Base-by-base conservation (phyloP, 2,797 vertebrate genomes). In the Alectoris magna region DNA sequence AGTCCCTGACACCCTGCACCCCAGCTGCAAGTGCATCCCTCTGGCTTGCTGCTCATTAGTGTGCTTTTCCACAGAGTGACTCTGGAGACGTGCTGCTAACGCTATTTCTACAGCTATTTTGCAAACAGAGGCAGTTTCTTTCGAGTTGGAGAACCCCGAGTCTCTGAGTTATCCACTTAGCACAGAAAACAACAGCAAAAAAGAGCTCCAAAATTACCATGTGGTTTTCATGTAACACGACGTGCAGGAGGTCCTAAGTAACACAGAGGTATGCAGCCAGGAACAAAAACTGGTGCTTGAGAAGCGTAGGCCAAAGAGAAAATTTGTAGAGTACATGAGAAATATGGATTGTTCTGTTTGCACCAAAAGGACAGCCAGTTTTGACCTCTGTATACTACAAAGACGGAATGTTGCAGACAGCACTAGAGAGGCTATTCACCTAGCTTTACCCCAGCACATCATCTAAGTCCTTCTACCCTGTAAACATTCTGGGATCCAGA, bases 21-120 rank as follows among this genome's bases (percentile, higher is more conserved):
- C 39, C 18, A 43, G 12, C 39, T 21, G 39, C 6, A 27, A 8
- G 27, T 18, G 24, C 23, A 31, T 49, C 29, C 4, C 0, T 0
- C 24, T 38, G 31, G 3, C 31, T 39, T 12, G 34, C 49, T 53
- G 29, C 1, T 55, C 11, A 0, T 6, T 53, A 19, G 11, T 2
- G 21, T 1, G 36, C 11, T 73, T 86, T 88, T 38, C 39, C n/a
- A 22, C 0, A 0, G 34, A 13, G 9, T 10, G 14, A 23, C 39
- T 26, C 39, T 26, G 9, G 0, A 4, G 8, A 8, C 4, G 4
- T 2, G 29, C 19, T 24, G 21, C 60, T 21, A 49, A 23, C 3
- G 6, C 2, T 31, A 18, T 29, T 75, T 66, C 36, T 17, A 13
- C 23, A 31, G 1, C 34, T 56, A 0, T 27, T 73, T 84, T 51